Evolutionary conservation across 2,113 vertebrate species (phyloP), one percentile per base, ranked within the genome.

Genomic region (Artemisiospiza belli): DNA sequence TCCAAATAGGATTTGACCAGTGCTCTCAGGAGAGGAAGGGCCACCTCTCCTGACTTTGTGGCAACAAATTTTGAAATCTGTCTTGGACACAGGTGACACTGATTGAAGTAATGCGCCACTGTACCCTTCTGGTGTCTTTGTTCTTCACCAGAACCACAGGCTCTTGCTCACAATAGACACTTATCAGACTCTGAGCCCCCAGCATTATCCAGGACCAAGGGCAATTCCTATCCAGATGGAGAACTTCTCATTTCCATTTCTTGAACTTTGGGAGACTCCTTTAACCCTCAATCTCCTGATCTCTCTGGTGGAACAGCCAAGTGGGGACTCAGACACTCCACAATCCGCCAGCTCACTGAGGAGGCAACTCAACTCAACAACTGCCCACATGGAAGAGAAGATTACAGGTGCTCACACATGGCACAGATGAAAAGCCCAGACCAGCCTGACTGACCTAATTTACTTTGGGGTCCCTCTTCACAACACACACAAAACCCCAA

Each of bases 201-300:
- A 41, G 6, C 21, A 54, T 24, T 1, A 54, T 1, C 5, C 0
- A 0, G 5, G 11, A 8, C 4, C 35, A 4, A 25, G 20, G 6
- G 6, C 35, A 1, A 31, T 54, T 23, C 21, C 15, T 18, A 27
- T 3, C 21, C 37, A 33, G 8, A 33, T 24, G 37, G 21, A 19
- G 8, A 70, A 10, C 15, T 41, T 19, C 15, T 3, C 11, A 6
- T 54, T 24, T 72, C 0, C 8, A 4, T 1, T 28, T 11, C 15
- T 16, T 7, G 35, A 72, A 24, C 0, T 4, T 2, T 15, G 10
- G 28, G 8, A 31, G 3, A 33, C 24, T 10, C 15, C 21, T 41
- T 72, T 24, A 31, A 41, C 3, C 6, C 6, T 8, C 13, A 17
- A 23, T 51, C 28, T 18, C 39, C 39, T 7, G 11, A 31, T 24